Conservation (phyloP, 2,797 vertebrate species). For the Diplodus puntazzo region DNA sequence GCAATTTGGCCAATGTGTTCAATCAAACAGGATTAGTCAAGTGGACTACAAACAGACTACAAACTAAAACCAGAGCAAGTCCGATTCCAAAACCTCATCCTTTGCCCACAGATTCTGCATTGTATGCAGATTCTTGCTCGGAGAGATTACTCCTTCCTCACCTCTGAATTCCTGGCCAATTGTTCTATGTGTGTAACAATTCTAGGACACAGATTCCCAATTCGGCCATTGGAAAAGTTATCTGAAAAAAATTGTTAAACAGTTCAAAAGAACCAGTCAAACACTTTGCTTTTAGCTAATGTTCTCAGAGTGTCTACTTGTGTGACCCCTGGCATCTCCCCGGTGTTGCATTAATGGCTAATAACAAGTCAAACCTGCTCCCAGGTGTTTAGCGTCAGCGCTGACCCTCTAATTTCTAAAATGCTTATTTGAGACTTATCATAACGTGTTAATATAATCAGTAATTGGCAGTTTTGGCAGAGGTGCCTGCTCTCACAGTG, state of each 20-base stretch:
- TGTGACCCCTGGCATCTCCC: not conserved
- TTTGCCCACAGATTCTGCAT: too few relatives aligned
- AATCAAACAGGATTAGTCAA: too few relatives aligned
- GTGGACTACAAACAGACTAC: too few relatives aligned
- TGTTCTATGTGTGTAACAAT: not conserved
- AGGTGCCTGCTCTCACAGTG: not conserved
- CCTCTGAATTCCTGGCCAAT: constrained; percentile 1
- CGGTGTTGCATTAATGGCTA: too few relatives aligned
- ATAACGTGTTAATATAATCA: not conserved
- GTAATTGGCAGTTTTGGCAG: not conserved
- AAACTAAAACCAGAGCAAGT: too few relatives aligned
- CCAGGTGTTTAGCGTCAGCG: not conserved
- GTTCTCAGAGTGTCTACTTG: not conserved
- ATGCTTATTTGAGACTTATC: not conserved
- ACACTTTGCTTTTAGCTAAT: not conserved
- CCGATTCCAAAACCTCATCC: too few relatives aligned
- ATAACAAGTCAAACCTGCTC: not conserved
- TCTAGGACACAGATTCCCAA: not conserved
- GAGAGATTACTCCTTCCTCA: constrained; percentile 14
- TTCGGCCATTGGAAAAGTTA: not conserved
- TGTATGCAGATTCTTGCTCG: too few relatives aligned
- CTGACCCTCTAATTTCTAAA: not conserved
- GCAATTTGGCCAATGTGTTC: too few relatives aligned
- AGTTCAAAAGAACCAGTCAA: constrained; percentile 6
- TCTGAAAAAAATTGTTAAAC: not conserved